phyloP scores from a whole-genome alignment of 1,140 invertebrate genomes.

The Diorhabda carinulata region DNA sequence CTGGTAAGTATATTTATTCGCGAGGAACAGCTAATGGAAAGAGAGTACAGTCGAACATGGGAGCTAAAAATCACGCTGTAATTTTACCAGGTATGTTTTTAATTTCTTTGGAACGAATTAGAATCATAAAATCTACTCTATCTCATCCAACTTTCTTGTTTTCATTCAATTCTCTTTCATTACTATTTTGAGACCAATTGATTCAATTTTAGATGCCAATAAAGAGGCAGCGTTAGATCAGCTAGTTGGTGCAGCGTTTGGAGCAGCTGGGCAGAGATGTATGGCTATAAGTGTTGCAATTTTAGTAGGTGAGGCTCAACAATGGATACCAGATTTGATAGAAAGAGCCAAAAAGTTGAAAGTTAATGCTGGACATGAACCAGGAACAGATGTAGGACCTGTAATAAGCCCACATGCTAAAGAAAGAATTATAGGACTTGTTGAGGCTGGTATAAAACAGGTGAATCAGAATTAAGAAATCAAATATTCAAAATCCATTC shows the following conservation, averaged over 20 bases:
- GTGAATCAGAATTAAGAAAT: conserved; percentile 36
- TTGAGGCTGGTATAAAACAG: conserved; percentile 72
- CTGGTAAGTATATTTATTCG: conserved; percentile 95
- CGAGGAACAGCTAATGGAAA: conserved; percentile 82
- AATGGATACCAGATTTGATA: conserved; percentile 93
- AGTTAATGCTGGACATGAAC: conserved; percentile 89
- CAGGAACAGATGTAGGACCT: conserved; percentile 94
- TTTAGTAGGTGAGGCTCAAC: conserved; percentile 87
- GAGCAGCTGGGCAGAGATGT: conserved; percentile 90
- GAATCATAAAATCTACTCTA: too few relatives aligned
- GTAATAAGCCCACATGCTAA: conserved; percentile 93
- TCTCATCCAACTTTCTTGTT: too few relatives aligned
- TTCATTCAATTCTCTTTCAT: too few relatives aligned
- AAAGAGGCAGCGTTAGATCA: conserved; percentile 95
- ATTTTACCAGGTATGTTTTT: conserved; percentile 63
- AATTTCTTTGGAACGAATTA: too few relatives aligned
- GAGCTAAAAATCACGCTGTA: conserved; percentile 98
- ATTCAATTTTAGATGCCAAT: conserved; percentile 72
- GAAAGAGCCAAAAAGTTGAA: conserved; percentile 83
- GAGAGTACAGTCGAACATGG: conserved; percentile 97
- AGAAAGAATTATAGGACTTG: conserved; percentile 76
- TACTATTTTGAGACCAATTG: too few relatives aligned
- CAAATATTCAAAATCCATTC: too few relatives aligned
- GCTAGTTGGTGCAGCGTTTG: conserved; percentile 93
- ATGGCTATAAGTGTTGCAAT: conserved; percentile 98